Evolutionary conservation across 2,113 vertebrate genomes (phyloP).

Genomic region (Pseudorectes ferrugineus): DNA sequence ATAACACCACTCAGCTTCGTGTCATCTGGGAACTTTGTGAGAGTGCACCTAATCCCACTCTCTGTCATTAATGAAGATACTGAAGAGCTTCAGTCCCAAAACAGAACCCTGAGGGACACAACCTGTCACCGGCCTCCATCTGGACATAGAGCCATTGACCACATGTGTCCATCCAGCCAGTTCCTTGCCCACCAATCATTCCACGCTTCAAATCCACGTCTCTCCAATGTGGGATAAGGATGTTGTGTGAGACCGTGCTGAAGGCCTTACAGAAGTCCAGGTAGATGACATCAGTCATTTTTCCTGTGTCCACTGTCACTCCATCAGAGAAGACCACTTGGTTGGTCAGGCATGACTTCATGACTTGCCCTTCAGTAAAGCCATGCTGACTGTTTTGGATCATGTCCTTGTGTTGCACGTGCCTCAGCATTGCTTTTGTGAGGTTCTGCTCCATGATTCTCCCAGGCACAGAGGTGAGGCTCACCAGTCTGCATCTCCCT

Average conservation of each 20-base stretch:
- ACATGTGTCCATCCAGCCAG: not conserved
- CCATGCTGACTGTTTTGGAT: not conserved
- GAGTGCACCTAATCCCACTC: not conserved
- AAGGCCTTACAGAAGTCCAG: not conserved
- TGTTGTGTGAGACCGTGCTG: not conserved
- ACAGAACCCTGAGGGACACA: not conserved
- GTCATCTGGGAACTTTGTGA: not conserved
- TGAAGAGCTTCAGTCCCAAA: not conserved
- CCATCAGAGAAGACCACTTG: not conserved
- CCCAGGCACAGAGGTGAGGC: not conserved
- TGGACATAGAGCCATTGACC: not conserved
- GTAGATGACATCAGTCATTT: not conserved
- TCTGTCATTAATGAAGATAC: not conserved
- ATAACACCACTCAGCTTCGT: not conserved
- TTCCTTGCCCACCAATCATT: not conserved
- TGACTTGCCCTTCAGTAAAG: no score
- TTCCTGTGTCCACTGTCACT: not conserved
- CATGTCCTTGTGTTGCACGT: not conserved
- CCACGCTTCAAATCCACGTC: not conserved
- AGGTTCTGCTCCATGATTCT: not conserved
- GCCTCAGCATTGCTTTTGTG: not conserved
- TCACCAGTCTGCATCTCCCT: not conserved
- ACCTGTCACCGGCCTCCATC: not conserved
- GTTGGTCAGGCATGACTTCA: not conserved
- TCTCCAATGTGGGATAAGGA: not conserved